Evolutionary conservation across 2,888 invertebrate genomes (phyloP), one percentile per base, ranked within the genome.

Genomic region (Anoncus sp.): DNA sequence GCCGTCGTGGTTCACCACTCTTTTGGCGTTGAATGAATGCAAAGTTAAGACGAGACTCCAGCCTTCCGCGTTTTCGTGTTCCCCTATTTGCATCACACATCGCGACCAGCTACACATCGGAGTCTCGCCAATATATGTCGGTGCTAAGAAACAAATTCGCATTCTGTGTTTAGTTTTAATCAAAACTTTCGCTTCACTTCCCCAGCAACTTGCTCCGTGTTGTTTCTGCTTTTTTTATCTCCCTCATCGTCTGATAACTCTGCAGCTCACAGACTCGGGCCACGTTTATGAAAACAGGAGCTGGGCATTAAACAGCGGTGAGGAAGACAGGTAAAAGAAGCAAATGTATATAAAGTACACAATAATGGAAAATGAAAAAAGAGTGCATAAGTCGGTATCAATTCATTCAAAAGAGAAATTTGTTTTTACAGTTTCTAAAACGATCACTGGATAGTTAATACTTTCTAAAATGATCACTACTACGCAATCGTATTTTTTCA

Each of bases 131-230:
- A 78, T 74, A 59, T 45, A 74, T 53, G 70, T 72, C 66, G 75
- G 67, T 72, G 76, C 71, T 51, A 59, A 69, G 76, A 72, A 73
- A 83, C 67, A 82, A 85, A 85, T 83, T 85, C 85, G 83, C 82
- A 84, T 85, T 82, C 83, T 73, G 83, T 83, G 84, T 85, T 87
- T 85, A 86, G 86, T 86, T 86, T 86, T 87, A 86, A 86, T 86
- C 86, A 86, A 86, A 87, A 86, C 82, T 83, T 78, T 79, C 73
- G 40, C 72, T 47, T 59, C 59, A 38, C 55, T 57, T 43, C 40
- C 6, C 66, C 74, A 22, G 60, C 65, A 71, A 75, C 75, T 63
- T 45, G 75, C 55, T 53, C 55, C 70, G 24, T 31, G 55, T 59
- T 74, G 65, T 63, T 70, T 70, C 59, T 47, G 38, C 38, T 74